Conservation (phyloP, 92 coral and sea anemone species). For the Virgularia gustaviana region DNA sequence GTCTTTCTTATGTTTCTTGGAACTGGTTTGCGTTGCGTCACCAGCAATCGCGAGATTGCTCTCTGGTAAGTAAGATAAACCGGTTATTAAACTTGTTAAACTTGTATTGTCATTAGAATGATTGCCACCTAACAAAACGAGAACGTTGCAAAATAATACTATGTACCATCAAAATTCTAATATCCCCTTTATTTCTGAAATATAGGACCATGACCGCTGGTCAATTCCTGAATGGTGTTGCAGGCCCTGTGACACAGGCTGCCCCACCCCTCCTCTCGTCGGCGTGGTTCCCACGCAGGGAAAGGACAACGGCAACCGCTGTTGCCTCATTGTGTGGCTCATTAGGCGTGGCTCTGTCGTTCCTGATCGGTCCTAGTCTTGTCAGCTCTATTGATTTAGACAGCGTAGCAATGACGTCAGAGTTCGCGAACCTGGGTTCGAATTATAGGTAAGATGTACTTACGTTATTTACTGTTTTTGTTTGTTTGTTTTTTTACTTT, state of each 20-base stretch:
- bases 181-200: not conserved
- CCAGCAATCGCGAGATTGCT: constrained; percentile 61
- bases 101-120: no score
- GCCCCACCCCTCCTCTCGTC: constrained; percentile 93
- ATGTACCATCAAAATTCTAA: no score
- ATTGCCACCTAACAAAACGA: no score
- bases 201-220: constrained; percentile 93
- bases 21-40: constrained; percentile 93
- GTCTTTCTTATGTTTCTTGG: constrained; percentile 92
- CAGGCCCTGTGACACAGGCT: constrained; percentile 98
- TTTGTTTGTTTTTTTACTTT: not conserved
- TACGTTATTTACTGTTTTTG: not conserved
- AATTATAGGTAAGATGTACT: constrained; percentile 26
- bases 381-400: constrained; percentile 54
- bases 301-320: constrained; percentile 96
- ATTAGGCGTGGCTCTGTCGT: constrained; percentile 87
- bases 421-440: constrained; percentile 14
- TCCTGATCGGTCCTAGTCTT: constrained; percentile 83
- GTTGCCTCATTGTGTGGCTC: constrained; percentile 95
- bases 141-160: no score
- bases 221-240: constrained; percentile 89
- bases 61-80: constrained; percentile 93
- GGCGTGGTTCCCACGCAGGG: constrained; percentile 89
- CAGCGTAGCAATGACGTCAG: not conserved
- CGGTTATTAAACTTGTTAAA: no score